Base-by-base conservation (phyloP, 2,888 invertebrate species). In the Syrista parreyssii region DNA sequence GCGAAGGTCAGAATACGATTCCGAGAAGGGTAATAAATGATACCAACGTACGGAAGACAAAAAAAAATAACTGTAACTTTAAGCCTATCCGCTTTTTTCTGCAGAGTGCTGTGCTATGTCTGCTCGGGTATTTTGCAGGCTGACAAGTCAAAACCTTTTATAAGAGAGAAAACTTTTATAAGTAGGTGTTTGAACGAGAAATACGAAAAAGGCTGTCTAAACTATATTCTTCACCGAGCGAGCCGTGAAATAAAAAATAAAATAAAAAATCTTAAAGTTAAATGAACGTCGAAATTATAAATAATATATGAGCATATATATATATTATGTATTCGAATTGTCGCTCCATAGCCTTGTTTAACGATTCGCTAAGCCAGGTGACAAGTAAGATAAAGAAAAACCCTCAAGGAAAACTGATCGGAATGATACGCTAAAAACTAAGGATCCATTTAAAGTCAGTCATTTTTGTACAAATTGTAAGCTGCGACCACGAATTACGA, bases 391-490 rank as follows among this genome's bases (percentile, higher is more conserved):
- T 2, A 55, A 55, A 23, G 15, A 23, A 40, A 40, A 23, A 15
- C 23, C 40, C 40, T 55, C 23, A 23, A 55, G 6, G 40, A 23
- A 55, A 55, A 55, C 40, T 55, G 40, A 55, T 55, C 40, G 40
- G 23, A 15, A 55, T 2, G 40, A 55, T 55, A 55, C 55, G 23
- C 55, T 55, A 55, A 55, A 55, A 55, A 55, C 23, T 55, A 55
- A 55, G 23, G 23, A 55, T 55, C 55, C 55, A 55, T 23, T 71
- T 71, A 75, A 82, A 84, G 74, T 84, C 82, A 88, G 86, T 86
- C 85, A 88, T 86, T 85, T 55, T 55, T 89, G 88, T 89, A 89
- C 87, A 89, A 89, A 89, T 86, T 55, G 84, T 84, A 85, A 86
- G 84, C 84, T 85, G 83, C 71, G 82, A 84, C 85, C 81, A 78